Percentiles rank a stretch among this genome's conserved stretches.
phyloP scores from a whole-genome alignment of 2,113 vertebrate genomes.

The Hippocampus mohnikei region DNA sequence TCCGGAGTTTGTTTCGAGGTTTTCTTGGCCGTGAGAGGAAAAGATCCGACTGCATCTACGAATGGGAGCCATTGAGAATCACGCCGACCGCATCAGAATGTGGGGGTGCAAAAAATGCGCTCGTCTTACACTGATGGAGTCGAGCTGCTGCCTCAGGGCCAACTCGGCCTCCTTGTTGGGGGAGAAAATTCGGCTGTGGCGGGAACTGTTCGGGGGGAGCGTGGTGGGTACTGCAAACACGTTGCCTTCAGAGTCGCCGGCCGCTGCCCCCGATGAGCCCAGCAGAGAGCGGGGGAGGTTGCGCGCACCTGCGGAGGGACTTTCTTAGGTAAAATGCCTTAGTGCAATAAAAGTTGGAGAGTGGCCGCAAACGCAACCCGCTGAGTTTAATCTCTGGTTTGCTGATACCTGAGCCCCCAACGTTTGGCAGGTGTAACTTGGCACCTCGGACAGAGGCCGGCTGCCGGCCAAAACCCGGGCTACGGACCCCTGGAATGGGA shows the following conservation, averaged over 20 bases:
- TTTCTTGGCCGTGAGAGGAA: constrained; percentile 89
- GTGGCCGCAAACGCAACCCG: not conserved
- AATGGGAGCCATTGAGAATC: not conserved
- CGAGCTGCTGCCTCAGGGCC: constrained; percentile 89
- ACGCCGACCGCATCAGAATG: not conserved
- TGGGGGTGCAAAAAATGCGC: not conserved
- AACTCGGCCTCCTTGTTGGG: constrained; percentile 91
- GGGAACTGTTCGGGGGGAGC: constrained; percentile 90
- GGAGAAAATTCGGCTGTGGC: constrained; percentile 86
- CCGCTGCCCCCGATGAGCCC: constrained; percentile 58
- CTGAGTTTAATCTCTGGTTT: not conserved
- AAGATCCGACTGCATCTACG: constrained; percentile 85
- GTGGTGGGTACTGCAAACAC: constrained; percentile 94
- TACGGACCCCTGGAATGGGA: constrained; percentile 75
- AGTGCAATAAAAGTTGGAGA: not conserved
- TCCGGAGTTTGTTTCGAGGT: constrained; percentile 83
- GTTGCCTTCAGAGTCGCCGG: constrained; percentile 79
- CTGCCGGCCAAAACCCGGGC: constrained; percentile 83
- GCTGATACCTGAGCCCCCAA: constrained; percentile 54
- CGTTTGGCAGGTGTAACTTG: constrained; percentile 71
- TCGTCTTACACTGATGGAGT: constrained; percentile 89
- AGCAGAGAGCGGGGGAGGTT: constrained; percentile 84
- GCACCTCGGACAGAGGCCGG: constrained; percentile 76
- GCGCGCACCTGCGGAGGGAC: constrained; percentile 73
- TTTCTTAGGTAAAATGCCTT: not conserved